phyloP scores from a whole-genome alignment of 2,888 invertebrate species.

The Chrysina gloriosa region DNA sequence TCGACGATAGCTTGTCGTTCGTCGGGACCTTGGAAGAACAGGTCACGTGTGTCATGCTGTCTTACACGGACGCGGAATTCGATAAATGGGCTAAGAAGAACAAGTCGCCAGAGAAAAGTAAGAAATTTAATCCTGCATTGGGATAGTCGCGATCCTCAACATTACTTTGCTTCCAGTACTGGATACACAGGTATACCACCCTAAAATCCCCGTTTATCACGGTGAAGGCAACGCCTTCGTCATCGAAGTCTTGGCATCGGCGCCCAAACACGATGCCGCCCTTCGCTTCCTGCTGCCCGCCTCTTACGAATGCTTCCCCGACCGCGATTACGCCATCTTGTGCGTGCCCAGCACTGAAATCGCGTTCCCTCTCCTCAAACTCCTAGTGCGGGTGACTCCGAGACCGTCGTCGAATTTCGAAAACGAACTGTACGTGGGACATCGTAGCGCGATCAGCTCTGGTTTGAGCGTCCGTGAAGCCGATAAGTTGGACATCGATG shows the following conservation, averaged over 20 bases:
- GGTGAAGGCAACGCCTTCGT: slow-evolving; percentile 72
- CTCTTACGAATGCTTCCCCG: slow-evolving; percentile 74
- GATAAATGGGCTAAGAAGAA: slow-evolving; percentile 19
- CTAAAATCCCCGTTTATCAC: slow-evolving; percentile 41
- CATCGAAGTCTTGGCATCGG: slow-evolving; percentile 71
- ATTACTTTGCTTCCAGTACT: not conserved
- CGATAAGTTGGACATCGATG: not conserved
- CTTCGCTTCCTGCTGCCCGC: slow-evolving; percentile 71
- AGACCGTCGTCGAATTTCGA: slow-evolving; percentile 60
- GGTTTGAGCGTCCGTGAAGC: slow-evolving; percentile 12
- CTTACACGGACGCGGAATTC: slow-evolving; percentile 22
- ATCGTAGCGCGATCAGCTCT: slow-evolving; percentile 52
- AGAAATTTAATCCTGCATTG: not conserved
- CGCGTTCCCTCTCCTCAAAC: slow-evolving; percentile 67
- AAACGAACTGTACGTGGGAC: slow-evolving; percentile 63
- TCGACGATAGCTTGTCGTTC: slow-evolving; percentile 25
- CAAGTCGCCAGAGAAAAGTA: not conserved
- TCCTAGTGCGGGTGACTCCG: slow-evolving; percentile 66
- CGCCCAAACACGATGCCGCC: slow-evolving; percentile 68
- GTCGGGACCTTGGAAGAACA: slow-evolving; percentile 32
- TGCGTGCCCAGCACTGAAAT: slow-evolving; percentile 68
- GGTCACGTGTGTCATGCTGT: slow-evolving; percentile 32
- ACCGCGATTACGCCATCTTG: slow-evolving; percentile 73
- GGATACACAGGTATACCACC: not conserved
- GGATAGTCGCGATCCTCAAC: not conserved